Conservation (phyloP, 53 echinoderm and acorn worm genomes). For the Paracentrotus lividus region DNA sequence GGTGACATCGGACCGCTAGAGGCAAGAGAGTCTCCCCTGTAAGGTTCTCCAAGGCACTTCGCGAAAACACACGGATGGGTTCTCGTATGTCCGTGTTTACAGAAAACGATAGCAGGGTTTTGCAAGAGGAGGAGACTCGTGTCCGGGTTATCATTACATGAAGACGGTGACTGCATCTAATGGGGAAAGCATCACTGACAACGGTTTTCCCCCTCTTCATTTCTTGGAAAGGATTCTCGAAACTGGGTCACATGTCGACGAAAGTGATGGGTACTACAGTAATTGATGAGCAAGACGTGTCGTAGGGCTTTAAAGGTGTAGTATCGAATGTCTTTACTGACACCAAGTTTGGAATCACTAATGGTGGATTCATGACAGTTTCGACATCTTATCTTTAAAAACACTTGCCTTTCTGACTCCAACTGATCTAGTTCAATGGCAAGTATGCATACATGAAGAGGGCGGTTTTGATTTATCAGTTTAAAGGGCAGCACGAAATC, state of each 20-base stretch:
- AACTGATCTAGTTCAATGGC: neutral
- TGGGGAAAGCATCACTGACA: constrained; percentile 11
- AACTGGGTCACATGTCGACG: neutral
- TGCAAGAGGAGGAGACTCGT: neutral
- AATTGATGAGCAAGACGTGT: constrained; percentile 41
- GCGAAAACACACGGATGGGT: neutral
- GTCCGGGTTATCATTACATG: constrained; percentile 1
- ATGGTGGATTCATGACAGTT: neutral
- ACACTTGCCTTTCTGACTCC: neutral
- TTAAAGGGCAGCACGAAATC: neutral
- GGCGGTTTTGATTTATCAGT: neutral
- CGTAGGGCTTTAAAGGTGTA: neutral
- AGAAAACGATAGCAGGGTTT: constrained; percentile 5
- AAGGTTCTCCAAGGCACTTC: constrained; percentile 11
- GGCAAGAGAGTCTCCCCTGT: constrained; percentile 42
- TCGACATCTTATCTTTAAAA: neutral
- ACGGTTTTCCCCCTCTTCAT: neutral
- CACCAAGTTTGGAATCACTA: neutral
- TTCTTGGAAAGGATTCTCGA: neutral
- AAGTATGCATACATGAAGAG: neutral
- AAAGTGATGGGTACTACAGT: neutral
- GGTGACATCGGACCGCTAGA: constrained; percentile 37
- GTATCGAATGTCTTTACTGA: neutral
- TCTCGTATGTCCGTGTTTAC: constrained; percentile 48
- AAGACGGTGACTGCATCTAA: constrained; percentile 10